These are phyloP conservation scores for Eupithecia centaureata DNA, from an alignment of 2,888 invertebrate genomes.

Conservation along the genomic window DNA sequence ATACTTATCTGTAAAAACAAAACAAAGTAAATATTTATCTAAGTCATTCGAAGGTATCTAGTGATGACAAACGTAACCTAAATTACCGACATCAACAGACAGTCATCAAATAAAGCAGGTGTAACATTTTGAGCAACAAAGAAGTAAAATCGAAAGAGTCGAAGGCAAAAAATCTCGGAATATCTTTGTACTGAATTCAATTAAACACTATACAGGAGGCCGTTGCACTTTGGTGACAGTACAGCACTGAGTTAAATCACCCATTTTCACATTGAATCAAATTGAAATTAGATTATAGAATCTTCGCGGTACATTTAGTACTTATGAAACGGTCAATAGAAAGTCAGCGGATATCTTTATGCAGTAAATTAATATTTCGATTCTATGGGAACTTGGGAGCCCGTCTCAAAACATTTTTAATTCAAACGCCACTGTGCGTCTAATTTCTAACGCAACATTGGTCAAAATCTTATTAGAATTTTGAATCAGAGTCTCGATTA, in stretches of 20 bases:
- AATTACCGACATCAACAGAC: conserved; percentile 52
- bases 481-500: conserved; percentile 48
- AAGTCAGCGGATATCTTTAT: conserved; percentile 70
- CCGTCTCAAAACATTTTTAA: conserved; percentile 38
- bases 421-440: conserved; percentile 45
- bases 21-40: too few relatives aligned
- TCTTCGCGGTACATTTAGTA: conserved; percentile 73
- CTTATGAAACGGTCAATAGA: conserved; percentile 80
- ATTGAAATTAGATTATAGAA: conserved; percentile 80
- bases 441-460: conserved; percentile 43
- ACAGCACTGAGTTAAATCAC: conserved; percentile 70
- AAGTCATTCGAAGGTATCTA: too few relatives aligned
- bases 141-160: conserved; percentile 53
- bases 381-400: conserved; percentile 76
- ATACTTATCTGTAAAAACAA: too few relatives aligned
- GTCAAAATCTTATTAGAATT: conserved; percentile 45
- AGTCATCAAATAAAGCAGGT: conserved; percentile 49
- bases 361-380: conserved; percentile 73
- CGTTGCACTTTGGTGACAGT: conserved; percentile 72
- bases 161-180: conserved; percentile 52
- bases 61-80: conserved; percentile 8
- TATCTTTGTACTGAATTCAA: conserved; percentile 74
- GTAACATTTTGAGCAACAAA: conserved; percentile 52
- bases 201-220: conserved; percentile 69
- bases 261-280: conserved; percentile 69